A percentile compares a stretch with the other conserved stretches of the same genome.
Conservation (phyloP, 1,140 invertebrate genomes). For the Cephus cinctus region DNA sequence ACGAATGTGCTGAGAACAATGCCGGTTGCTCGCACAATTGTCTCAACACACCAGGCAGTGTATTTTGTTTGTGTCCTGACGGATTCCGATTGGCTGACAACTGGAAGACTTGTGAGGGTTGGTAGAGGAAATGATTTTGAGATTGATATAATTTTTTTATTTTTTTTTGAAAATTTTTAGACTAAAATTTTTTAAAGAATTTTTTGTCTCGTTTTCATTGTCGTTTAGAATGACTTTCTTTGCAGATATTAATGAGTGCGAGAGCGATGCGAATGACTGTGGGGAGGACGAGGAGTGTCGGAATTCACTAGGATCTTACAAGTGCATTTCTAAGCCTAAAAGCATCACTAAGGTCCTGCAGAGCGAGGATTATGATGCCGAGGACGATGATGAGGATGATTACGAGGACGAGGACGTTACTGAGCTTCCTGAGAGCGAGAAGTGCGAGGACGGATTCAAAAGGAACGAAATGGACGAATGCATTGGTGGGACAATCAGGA, state of each 20-base stretch:
- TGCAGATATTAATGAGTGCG: conserved; percentile 72
- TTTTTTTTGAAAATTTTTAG: not conserved
- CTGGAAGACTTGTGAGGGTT: conserved; percentile 58
- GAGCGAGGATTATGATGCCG: conserved; percentile 43
- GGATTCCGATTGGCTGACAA: conserved; percentile 57
- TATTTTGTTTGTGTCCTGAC: conserved; percentile 63
- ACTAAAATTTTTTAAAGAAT: not conserved
- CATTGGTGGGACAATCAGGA: conserved; percentile 43
- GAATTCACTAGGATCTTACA: conserved; percentile 61
- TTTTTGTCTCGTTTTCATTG: no score
- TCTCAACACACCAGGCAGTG: conserved; percentile 62
- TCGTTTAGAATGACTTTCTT: conserved; percentile 14
- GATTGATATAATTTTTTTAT: not conserved
- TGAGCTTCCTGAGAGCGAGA: conserved; percentile 41
- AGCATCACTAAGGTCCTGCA: conserved; percentile 39
- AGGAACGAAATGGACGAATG: conserved; percentile 55
- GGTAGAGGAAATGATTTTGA: no score
- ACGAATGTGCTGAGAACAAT: conserved; percentile 62
- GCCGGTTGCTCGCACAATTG: conserved; percentile 61
- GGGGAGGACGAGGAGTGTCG: conserved; percentile 58
- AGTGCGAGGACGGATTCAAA: conserved; percentile 56
- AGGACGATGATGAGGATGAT: conserved; percentile 32
- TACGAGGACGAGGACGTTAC: conserved; percentile 38
- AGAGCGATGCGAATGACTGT: conserved; percentile 55
- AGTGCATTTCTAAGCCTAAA: conserved; percentile 47